These are phyloP conservation scores for Mus pahari DNA, from an alignment of 2,113 vertebrate species.

Conservation along the genomic window DNA sequence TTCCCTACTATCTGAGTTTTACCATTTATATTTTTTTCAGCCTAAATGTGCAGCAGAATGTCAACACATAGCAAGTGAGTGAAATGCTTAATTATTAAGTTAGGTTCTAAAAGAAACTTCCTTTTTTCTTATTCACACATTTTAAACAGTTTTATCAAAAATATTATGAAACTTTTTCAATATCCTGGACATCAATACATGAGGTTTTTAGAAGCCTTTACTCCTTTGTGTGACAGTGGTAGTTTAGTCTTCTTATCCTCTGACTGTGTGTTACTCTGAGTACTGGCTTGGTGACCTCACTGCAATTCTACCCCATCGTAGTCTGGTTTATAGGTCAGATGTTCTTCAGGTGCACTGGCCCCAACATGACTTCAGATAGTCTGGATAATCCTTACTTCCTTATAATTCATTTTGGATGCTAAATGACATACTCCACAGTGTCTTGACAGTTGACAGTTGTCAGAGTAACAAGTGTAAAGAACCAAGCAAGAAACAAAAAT, in stretches of 20 bases:
- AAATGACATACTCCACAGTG: background rate
- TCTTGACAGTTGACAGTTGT: background rate
- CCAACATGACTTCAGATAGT: background rate
- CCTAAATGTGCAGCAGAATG: background rate
- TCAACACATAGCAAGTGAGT: background rate
- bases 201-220: background rate
- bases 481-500: background rate
- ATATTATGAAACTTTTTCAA: background rate
- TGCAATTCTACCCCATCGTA: no score
- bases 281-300: background rate
- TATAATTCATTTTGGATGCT: background rate
- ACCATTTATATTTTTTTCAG: background rate
- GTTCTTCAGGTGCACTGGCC: background rate
- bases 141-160: background rate
- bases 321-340: background rate
- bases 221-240: background rate
- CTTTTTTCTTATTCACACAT: background rate
- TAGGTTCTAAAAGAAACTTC: background rate
- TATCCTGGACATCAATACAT: background rate
- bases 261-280: background rate
- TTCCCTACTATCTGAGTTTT: background rate
- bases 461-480: background rate
- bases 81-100: background rate
- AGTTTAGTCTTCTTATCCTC: background rate
- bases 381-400: background rate